Evolutionary conservation across 30 jellyfish, hydroid and myxozoan genomes (phyloP).

Genomic region (Aurelia aurita complex sp. Pacific): DNA sequence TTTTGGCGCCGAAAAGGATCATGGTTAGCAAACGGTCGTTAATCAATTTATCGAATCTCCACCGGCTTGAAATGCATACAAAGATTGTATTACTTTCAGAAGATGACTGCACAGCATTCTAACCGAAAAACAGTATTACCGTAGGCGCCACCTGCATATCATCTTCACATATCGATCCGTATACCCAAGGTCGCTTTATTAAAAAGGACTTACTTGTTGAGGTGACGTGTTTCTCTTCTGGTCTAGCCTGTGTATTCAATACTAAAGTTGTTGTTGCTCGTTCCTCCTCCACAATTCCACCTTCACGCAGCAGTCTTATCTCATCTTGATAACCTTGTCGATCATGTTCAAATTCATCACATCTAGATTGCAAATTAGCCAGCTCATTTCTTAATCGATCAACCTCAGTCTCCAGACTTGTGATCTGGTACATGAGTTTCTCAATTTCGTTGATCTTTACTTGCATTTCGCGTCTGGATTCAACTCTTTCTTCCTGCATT

Average conservation of each 20-base stretch:
- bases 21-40: too few species aligned
- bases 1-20: too few species aligned
- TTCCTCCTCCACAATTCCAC: constrained; percentile 60
- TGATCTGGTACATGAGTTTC: constrained; percentile 55
- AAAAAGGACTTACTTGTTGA: constrained; percentile 24
- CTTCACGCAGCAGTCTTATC: constrained; percentile 36
- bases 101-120: too few species aligned
- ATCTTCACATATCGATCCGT: too few species aligned
- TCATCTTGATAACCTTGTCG: constrained; percentile 52
- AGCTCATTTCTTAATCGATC: constrained; percentile 66
- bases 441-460: constrained; percentile 83
- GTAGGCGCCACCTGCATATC: too few species aligned
- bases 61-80: too few species aligned
- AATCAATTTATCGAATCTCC: too few species aligned
- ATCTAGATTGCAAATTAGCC: constrained; percentile 39
- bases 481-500: constrained; percentile 74
- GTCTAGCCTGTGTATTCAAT: constrained; percentile 64
- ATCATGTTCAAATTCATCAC: constrained; percentile 64
- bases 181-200: too few species aligned
- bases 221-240: constrained; percentile 61
- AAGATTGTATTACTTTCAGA: too few species aligned
- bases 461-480: constrained; percentile 59
- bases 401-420: constrained; percentile 73
- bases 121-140: too few species aligned
- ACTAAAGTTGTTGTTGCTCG: constrained; percentile 72